Evolutionary conservation across 2,113 vertebrate genomes (phyloP).

Genomic region (Gallinago jamesoni): DNA sequence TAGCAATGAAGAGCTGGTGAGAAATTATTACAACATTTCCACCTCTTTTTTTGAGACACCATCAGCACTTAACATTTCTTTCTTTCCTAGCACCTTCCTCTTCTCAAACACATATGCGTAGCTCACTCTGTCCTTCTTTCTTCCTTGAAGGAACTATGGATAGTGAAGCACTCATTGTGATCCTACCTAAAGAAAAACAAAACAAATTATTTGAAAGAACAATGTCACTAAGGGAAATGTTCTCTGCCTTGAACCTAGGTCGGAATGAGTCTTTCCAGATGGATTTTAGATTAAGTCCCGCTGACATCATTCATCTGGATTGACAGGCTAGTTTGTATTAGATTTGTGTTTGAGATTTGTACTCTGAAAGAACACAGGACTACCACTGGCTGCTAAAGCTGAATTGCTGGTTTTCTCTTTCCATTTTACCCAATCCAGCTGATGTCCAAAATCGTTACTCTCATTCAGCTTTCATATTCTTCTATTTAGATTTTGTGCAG

Average conservation of each 20-base stretch:
- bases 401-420: neutral
- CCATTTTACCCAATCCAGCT: neutral
- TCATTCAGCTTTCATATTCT: neutral
- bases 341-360: neutral
- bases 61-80: neutral
- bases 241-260: neutral
- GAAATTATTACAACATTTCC: neutral
- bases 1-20: neutral
- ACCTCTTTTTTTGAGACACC: neutral
- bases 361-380: neutral
- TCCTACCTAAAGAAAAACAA: neutral
- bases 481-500: neutral
- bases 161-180: neutral
- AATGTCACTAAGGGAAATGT: neutral
- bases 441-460: neutral
- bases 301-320: neutral
- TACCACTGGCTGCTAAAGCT: neutral
- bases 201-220: neutral
- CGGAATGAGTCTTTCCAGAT: constrained; percentile 9
- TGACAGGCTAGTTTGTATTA: neutral
- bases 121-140: neutral
- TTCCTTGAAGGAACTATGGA: neutral
- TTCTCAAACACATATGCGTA: rapidly evolving
- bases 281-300: constrained; percentile 39
- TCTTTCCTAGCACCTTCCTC: neutral